Conservation (phyloP, 2,113 vertebrate genomes). For the Mirza zaza region DNA sequence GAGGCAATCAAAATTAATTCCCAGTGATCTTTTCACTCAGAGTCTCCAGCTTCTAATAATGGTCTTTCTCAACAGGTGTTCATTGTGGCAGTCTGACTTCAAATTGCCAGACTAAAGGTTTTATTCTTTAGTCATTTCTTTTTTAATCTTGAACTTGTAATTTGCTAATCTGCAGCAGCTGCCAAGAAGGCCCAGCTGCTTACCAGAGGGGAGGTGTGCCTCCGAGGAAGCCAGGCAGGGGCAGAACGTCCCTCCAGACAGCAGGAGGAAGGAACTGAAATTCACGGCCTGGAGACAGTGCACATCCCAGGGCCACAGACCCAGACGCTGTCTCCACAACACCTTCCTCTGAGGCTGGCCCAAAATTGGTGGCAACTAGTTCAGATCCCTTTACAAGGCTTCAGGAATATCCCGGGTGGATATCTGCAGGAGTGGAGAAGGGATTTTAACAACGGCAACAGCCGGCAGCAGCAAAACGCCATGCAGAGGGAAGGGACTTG, state of each 20-base stretch:
- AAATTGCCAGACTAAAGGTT: constrained; percentile 85
- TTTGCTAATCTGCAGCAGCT: constrained; percentile 84
- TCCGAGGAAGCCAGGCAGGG: background rate
- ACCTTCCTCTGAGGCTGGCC: background rate
- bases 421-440: background rate
- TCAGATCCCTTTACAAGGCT: background rate
- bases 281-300: background rate
- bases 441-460: background rate
- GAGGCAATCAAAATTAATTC: constrained; percentile 87
- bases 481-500: background rate
- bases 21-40: constrained; percentile 83
- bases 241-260: background rate
- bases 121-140: constrained; percentile 83
- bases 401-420: background rate
- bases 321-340: fast-evolving
- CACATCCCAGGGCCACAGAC: fast-evolving
- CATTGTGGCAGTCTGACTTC: constrained; percentile 83
- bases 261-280: background rate
- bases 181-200: constrained; percentile 82
- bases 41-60: constrained; percentile 84
- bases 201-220: constrained; percentile 55
- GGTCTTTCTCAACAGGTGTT: constrained; percentile 87
- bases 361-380: background rate
- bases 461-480: background rate
- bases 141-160: constrained; percentile 82